Evolutionary conservation across 2,797 vertebrate genomes (phyloP).

Genomic region (Notamacropus eugenii): DNA sequence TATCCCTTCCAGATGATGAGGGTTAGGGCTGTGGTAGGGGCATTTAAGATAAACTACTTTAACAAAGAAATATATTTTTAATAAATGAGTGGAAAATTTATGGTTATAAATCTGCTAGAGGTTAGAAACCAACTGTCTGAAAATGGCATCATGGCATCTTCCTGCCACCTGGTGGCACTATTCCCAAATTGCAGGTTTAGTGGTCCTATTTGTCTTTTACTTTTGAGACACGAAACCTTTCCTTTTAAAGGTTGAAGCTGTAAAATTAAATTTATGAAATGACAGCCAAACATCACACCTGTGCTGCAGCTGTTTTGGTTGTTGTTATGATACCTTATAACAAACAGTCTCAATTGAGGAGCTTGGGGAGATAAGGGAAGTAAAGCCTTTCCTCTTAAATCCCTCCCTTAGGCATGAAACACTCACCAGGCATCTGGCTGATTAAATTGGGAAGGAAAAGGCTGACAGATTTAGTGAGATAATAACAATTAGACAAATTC

Average conservation of each 20-base stretch:
- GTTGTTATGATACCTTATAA: slow-evolving; percentile 4
- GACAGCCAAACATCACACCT: background rate
- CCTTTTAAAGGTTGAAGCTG: background rate
- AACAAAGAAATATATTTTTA: background rate
- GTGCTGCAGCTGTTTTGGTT: background rate
- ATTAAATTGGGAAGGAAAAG: background rate
- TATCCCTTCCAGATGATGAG: background rate
- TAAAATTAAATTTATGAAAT: slow-evolving; percentile 3
- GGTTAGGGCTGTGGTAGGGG: background rate
- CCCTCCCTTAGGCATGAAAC: background rate
- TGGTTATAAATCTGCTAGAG: background rate
- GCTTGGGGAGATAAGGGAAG: background rate
- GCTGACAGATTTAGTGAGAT: background rate
- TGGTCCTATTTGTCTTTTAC: background rate
- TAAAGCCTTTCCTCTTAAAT: background rate
- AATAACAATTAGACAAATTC: background rate
- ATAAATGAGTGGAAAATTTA: background rate
- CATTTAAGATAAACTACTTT: background rate
- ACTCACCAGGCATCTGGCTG: background rate
- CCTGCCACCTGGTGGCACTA: background rate
- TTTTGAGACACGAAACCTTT: background rate
- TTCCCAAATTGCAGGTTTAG: background rate
- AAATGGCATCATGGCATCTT: background rate
- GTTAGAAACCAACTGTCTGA: background rate
- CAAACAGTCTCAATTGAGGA: background rate